These are phyloP conservation scores for Chrysochloris asiatica DNA, from an alignment of 2,113 vertebrate species.

Conservation along the genomic window DNA sequence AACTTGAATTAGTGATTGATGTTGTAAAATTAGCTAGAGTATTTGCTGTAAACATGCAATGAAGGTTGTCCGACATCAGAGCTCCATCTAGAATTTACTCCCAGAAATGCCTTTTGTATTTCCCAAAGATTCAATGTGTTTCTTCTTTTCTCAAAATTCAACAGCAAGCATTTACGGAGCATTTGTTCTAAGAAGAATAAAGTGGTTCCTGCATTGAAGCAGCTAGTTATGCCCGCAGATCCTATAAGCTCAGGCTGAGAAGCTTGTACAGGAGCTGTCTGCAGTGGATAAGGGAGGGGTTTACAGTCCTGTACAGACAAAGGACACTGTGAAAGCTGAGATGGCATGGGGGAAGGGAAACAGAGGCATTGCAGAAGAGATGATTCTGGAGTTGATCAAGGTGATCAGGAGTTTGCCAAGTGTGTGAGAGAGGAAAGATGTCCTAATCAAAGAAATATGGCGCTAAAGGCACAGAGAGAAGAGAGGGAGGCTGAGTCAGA, in stretches of 20 bases:
- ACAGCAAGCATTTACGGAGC: background rate
- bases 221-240: background rate
- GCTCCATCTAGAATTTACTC: background rate
- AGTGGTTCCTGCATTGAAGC: background rate
- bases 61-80: background rate
- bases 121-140: background rate
- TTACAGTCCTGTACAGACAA: background rate
- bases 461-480: background rate
- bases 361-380: background rate
- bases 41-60: background rate
- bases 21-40: background rate
- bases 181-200: background rate
- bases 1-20: background rate
- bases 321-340: background rate
- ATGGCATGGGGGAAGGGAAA: background rate
- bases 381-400: background rate
- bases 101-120: background rate
- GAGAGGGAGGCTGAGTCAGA: background rate
- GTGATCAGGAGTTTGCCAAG: too few species aligned
- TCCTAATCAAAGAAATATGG: background rate
- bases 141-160: conserved; percentile 35
- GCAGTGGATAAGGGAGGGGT: background rate
- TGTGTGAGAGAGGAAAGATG: background rate
- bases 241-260: background rate
- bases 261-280: background rate